These are phyloP conservation scores for Oryzias sinensis DNA, from an alignment of 2,797 vertebrate species.

Conservation along the genomic window DNA sequence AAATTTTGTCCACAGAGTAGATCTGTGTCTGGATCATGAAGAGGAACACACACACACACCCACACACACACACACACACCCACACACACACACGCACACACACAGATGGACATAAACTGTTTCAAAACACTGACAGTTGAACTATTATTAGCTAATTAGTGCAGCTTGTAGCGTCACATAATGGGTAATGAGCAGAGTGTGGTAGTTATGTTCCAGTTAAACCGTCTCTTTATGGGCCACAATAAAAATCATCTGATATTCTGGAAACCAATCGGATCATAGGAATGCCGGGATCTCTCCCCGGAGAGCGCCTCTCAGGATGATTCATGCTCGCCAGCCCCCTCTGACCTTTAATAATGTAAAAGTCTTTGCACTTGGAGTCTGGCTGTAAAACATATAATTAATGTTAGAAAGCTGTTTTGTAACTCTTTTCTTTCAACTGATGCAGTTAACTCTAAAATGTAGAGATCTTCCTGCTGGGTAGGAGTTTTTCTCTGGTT, in stretches of 20 bases:
- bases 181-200: conserved; percentile 6
- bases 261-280: conserved; percentile 15
- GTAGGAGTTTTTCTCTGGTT: too few relatives aligned
- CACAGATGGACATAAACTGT: background rate
- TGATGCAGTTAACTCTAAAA: background rate
- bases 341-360: conserved; percentile 16
- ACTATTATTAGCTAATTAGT: conserved; percentile 15
- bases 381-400: conserved; percentile 1
- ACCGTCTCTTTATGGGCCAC: conserved; percentile 6
- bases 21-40: too few relatives aligned
- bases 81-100: background rate
- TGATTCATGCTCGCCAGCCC: conserved; percentile 3
- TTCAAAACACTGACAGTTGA: conserved; percentile 5
- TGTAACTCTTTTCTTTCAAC: background rate
- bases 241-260: conserved; percentile 23
- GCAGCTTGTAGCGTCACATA: conserved; percentile 7
- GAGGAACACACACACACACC: background rate
- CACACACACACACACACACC: background rate
- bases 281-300: conserved; percentile 15
- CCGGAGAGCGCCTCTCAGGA: conserved; percentile 4
- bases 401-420: background rate
- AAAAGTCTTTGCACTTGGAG: conserved; percentile 2
- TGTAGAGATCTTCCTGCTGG: too few relatives aligned
- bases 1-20: too few relatives aligned
- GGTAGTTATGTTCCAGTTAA: conserved; percentile 12